A percentile compares a stretch with the other conserved stretches of the same genome.
Conservation (phyloP, 2,888 invertebrate species). For the Heliconius hortense region DNA sequence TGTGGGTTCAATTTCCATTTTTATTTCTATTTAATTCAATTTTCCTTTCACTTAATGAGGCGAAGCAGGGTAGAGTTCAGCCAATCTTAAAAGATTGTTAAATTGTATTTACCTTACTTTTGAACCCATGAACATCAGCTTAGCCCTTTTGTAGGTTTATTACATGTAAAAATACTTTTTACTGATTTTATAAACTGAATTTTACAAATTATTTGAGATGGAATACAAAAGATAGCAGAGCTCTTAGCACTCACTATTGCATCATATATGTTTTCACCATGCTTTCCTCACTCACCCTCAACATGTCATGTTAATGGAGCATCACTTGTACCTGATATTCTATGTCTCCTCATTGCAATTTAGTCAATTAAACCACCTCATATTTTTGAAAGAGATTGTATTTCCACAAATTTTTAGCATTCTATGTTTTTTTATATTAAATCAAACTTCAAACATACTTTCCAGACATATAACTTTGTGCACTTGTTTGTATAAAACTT, state of each 20-base stretch:
- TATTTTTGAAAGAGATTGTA: background rate
- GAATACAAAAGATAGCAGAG: too few species aligned
- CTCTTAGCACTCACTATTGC: too few species aligned
- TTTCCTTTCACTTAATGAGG: too few species aligned
- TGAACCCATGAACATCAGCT: background rate
- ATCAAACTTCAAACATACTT: too few species aligned
- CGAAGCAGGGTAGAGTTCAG: too few species aligned
- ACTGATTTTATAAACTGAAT: background rate
- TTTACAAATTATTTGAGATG: too few species aligned
- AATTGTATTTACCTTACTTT: background rate
- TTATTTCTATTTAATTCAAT: too few species aligned
- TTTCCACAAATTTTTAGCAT: too few species aligned
- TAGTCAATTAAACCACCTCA: background rate
- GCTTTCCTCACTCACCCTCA: too few species aligned
- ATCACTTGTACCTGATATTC: background rate
- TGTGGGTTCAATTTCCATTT: too few species aligned
- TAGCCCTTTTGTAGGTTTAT: background rate
- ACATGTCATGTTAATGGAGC: background rate
- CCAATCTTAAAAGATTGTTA: background rate
- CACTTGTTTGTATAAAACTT: background rate
- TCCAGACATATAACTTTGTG: too few species aligned
- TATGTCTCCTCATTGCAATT: background rate
- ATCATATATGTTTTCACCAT: background rate
- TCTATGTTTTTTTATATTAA: too few species aligned
- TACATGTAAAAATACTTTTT: background rate